phyloP scores from a whole-genome alignment of 2,888 invertebrate genomes.

The Tachina fera region DNA sequence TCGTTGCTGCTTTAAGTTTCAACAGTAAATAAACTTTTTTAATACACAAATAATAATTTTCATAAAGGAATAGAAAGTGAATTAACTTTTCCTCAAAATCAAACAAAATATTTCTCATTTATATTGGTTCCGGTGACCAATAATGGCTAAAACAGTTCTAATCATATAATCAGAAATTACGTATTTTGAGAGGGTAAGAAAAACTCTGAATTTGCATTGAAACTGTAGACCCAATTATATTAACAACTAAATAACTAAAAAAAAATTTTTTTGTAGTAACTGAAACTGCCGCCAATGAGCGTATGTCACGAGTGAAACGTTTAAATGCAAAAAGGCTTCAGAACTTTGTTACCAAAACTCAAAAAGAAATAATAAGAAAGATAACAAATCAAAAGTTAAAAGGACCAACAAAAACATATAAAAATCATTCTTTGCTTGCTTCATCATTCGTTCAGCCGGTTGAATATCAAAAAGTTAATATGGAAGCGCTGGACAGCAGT shows the following conservation, averaged over 20 bases:
- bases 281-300: slow-evolving; percentile 86
- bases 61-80: no score
- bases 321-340: slow-evolving; percentile 87
- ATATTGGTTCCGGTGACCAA: no score
- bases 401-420: slow-evolving; percentile 7
- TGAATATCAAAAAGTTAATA: slow-evolving; percentile 80
- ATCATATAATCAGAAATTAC: no score
- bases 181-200: no score
- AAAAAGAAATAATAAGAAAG: slow-evolving; percentile 78
- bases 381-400: slow-evolving; percentile 74
- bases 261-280: slow-evolving; percentile 84
- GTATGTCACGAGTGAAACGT: slow-evolving; percentile 87
- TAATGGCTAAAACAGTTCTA: no score
- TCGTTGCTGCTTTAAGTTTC: no score
- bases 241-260: not conserved
- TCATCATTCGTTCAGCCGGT: slow-evolving; percentile 75
- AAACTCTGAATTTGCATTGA: no score
- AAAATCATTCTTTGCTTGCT: slow-evolving; percentile 2
- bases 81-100: no score
- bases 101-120: no score
- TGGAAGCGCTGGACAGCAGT: slow-evolving; percentile 78
- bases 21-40: no score
- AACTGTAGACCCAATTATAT: no score
- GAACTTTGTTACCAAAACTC: slow-evolving; percentile 85
- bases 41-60: no score